These are phyloP conservation scores for Palloptera scutellata DNA, from an alignment of 2,888 invertebrate genomes.

Conservation along the genomic window DNA sequence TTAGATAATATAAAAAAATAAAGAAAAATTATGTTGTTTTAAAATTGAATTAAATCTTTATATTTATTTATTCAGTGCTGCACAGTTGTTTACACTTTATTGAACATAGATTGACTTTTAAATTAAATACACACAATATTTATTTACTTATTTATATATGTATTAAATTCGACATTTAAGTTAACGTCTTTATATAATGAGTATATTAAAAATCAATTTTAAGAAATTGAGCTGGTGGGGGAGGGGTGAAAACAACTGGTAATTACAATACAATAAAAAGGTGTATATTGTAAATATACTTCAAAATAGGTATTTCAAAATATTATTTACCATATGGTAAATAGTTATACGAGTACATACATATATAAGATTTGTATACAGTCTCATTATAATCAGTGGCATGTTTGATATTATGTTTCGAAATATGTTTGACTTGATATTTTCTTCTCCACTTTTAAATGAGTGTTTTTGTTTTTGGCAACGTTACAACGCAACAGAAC, in stretches of 20 bases:
- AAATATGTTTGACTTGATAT: conserved; percentile 2
- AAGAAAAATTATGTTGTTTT: too few relatives aligned
- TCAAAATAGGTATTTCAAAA: conserved; percentile 3
- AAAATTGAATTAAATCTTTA: background rate
- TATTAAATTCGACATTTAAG: background rate
- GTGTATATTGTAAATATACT: background rate
- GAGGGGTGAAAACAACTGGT: background rate
- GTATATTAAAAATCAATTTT: too few relatives aligned
- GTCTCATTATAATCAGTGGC: conserved; percentile 4
- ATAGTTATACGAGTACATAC: background rate
- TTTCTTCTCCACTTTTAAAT: too few relatives aligned
- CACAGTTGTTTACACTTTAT: conserved; percentile 33
- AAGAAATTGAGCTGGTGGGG: too few relatives aligned
- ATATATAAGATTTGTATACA: background rate
- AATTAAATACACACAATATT: conserved; percentile 3
- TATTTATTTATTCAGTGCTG: conserved; percentile 40
- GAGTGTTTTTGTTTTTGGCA: too few relatives aligned
- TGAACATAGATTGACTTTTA: conserved; percentile 12
- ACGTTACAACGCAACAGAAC: too few relatives aligned
- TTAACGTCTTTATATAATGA: too few relatives aligned
- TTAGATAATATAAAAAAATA: too few relatives aligned
- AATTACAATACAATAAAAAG: background rate
- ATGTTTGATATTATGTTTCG: conserved; percentile 7
- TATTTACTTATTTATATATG: background rate
- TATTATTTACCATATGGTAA: background rate